Percentiles rank a stretch among this genome's conserved stretches.
Conservation (phyloP, 1,140 invertebrate genomes). For the Euura saliciscinereae region DNA sequence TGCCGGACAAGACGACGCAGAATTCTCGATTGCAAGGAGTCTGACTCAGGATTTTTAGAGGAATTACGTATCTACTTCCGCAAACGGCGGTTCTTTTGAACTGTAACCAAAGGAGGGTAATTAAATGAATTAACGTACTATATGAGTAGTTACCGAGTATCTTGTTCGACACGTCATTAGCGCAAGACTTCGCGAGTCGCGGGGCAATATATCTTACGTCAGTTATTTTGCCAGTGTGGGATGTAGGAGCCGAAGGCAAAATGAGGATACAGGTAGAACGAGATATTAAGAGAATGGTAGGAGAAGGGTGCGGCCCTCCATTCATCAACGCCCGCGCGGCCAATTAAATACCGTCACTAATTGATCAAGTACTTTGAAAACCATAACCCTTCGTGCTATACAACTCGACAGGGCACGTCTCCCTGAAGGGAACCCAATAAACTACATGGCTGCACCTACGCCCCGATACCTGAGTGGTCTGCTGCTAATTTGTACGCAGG, state of each 20-base stretch:
- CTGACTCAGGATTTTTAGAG: not conserved
- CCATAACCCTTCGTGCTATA: not conserved
- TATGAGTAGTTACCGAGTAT: not conserved
- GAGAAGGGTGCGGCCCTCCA: not conserved
- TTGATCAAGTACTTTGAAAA: constrained; percentile 10
- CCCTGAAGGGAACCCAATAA: not conserved
- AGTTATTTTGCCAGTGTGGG: not conserved
- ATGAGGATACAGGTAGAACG: not conserved
- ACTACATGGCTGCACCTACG: not conserved
- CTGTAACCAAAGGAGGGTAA: not conserved
- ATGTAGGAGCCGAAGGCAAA: not conserved
- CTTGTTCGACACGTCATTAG: constrained; percentile 10
- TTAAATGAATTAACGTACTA: constrained; percentile 1
- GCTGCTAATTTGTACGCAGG: not conserved
- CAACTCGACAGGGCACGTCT: too few relatives aligned
- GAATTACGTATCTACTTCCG: not conserved
- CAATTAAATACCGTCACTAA: constrained; percentile 13
- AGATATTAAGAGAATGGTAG: not conserved
- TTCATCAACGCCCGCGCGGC: constrained; percentile 11
- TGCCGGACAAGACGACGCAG: not conserved
- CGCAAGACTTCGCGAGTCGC: not conserved
- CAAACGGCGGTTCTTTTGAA: not conserved
- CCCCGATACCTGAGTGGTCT: not conserved
- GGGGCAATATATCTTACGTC: not conserved
- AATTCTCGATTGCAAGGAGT: not conserved